A percentile compares a stretch with the other conserved stretches of the same genome.
Evolutionary conservation across 2,113 vertebrate species (phyloP).

Genomic region (Saccopteryx bilineata): DNA sequence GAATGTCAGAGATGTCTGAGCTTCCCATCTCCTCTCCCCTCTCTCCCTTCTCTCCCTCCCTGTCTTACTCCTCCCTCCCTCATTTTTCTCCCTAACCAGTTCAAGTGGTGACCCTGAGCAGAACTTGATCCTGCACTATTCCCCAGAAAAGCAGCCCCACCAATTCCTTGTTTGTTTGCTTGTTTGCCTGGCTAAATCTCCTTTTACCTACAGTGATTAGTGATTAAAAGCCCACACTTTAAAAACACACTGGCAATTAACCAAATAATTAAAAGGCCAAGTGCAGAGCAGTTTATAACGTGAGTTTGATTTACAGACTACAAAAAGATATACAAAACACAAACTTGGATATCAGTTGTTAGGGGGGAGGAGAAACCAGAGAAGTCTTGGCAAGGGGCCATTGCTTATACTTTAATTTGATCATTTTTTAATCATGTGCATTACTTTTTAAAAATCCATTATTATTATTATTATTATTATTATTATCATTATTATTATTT

Average conservation of each 20-base stretch:
- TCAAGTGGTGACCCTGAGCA: neutral
- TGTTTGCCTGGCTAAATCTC: neutral
- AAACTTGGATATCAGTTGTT: too few relatives aligned
- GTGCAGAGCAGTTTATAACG: fast-evolving
- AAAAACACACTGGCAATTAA: neutral
- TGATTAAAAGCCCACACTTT: fast-evolving
- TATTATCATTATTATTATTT: neutral
- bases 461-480: neutral
- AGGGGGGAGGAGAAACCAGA: fast-evolving
- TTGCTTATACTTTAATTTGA: neutral
- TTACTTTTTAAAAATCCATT: neutral
- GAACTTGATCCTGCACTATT: neutral
- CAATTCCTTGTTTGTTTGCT: neutral
- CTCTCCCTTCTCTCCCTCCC: neutral
- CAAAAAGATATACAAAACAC: neutral
- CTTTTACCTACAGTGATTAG: neutral
- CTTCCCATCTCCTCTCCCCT: neutral
- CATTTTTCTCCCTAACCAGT: neutral
- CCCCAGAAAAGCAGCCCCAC: neutral
- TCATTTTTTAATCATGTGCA: neutral
- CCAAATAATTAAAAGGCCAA: neutral
- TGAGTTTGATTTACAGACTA: neutral
- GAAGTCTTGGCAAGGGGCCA: fast-evolving
- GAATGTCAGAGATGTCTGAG: conserved; percentile 77
- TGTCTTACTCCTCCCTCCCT: neutral